These are phyloP conservation scores for Equus przewalskii DNA, from an alignment of 2,113 vertebrate species.

Conservation along the genomic window DNA sequence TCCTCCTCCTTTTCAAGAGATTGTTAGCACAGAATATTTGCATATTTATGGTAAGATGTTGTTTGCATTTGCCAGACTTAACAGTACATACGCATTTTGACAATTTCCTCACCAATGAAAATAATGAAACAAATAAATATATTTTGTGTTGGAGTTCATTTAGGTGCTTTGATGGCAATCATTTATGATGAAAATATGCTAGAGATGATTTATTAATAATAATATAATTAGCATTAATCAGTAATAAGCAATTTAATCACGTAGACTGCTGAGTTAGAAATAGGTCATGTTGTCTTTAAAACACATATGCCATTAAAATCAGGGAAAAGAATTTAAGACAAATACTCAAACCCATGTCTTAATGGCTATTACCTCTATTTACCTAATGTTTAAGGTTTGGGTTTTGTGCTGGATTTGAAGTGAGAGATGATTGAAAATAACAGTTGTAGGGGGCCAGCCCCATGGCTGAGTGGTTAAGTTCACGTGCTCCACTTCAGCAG, in stretches of 20 bases:
- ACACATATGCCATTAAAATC: background rate
- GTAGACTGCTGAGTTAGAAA: background rate
- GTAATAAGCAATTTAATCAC: background rate
- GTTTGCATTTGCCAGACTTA: slow-evolving; percentile 51
- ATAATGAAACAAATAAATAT: background rate
- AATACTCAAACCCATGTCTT: background rate
- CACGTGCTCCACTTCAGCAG: no score
- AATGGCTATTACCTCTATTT: background rate
- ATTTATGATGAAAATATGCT: slow-evolving; percentile 34
- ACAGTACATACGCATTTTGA: background rate
- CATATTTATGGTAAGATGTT: slow-evolving; percentile 87
- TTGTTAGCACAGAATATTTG: slow-evolving; percentile 84
- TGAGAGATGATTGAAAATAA: background rate
- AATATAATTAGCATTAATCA: background rate
- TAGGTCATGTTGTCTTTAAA: slow-evolving; percentile 47
- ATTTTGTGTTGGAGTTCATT: slow-evolving; percentile 33
- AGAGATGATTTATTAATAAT: background rate
- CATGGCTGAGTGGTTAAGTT: no score
- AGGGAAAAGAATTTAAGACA: background rate
- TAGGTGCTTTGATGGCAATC: background rate
- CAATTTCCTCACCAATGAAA: slow-evolving; percentile 51
- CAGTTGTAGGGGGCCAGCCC: no score
- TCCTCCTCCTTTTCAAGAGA: slow-evolving; percentile 86
- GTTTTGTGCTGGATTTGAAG: background rate
- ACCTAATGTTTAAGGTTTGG: slow-evolving; percentile 17